Conservation (phyloP, 2,113 vertebrate genomes). For the Talpa occidentalis region DNA sequence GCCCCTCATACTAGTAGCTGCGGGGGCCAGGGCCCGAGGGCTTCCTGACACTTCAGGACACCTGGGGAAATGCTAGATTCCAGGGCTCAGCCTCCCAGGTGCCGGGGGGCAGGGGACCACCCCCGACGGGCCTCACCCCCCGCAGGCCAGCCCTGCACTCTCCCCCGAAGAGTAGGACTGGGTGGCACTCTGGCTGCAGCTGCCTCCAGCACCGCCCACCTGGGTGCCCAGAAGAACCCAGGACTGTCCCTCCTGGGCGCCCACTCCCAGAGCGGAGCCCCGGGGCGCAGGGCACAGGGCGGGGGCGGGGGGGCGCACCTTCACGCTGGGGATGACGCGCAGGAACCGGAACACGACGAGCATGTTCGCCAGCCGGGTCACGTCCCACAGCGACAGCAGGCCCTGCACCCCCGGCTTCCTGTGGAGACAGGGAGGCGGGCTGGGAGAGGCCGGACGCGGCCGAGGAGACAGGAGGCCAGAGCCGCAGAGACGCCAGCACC, state of each 20-base stretch:
- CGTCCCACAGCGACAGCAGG: conserved; percentile 93
- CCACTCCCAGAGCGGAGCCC: too few species aligned
- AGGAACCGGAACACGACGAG: conserved; percentile 96
- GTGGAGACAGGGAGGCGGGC: not conserved
- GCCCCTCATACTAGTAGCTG: not conserved
- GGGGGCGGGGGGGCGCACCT: conserved; percentile 83
- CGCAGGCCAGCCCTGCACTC: rapidly evolving
- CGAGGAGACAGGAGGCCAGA: rapidly evolving
- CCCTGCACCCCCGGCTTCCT: conserved; percentile 87
- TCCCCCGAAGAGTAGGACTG: too few species aligned
- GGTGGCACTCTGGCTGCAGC: rapidly evolving
- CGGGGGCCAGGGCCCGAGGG: not conserved
- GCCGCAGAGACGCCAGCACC: not conserved
- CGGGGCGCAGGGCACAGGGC: rapidly evolving
- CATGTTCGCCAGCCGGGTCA: conserved; percentile 93
- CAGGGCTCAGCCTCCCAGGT: not conserved
- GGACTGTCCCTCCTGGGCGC: too few species aligned
- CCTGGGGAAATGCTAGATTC: not conserved
- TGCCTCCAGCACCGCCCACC: not conserved
- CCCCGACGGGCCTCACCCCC: rapidly evolving
- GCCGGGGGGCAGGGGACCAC: not conserved
- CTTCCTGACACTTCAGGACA: not conserved
- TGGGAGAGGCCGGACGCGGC: rapidly evolving
- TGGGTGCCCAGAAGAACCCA: not conserved
- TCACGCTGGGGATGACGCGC: conserved; percentile 94